Evolutionary conservation across 2,797 vertebrate species (phyloP).

Genomic region (Macrochelys suwanniensis): DNA sequence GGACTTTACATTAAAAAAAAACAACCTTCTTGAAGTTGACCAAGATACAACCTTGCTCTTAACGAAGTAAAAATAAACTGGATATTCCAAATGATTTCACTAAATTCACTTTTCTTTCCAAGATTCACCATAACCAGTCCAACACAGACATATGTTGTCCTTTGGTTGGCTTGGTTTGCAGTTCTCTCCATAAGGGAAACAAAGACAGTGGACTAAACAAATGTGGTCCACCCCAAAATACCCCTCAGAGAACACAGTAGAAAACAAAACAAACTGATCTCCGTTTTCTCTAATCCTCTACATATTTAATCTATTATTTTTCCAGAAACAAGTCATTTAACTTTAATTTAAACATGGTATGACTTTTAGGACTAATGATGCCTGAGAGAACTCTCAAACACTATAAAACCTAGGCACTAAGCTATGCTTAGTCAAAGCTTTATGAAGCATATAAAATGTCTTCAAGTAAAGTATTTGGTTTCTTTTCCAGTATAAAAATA

Average conservation of each 20-base stretch:
- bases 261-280: not conserved
- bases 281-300: not conserved
- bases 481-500: not conserved
- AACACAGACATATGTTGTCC: not conserved
- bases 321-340: not conserved
- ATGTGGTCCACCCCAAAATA: not conserved
- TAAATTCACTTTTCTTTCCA: not conserved
- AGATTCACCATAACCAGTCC: not conserved
- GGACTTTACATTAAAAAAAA: not conserved
- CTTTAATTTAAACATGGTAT: not conserved
- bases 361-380: not conserved
- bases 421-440: not conserved
- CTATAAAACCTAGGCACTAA: not conserved
- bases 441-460: not conserved
- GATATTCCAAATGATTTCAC: not conserved
- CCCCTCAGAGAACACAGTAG: not conserved
- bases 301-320: not conserved
- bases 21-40: not conserved
- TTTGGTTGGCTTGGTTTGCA: not conserved
- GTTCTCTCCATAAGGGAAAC: not conserved
- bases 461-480: not conserved
- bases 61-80: not conserved
- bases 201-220: not conserved
- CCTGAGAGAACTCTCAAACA: not conserved
- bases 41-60: accelerated